Evolutionary conservation across 2,113 vertebrate genomes (phyloP).

Genomic region (Gracilinanus agilis): DNA sequence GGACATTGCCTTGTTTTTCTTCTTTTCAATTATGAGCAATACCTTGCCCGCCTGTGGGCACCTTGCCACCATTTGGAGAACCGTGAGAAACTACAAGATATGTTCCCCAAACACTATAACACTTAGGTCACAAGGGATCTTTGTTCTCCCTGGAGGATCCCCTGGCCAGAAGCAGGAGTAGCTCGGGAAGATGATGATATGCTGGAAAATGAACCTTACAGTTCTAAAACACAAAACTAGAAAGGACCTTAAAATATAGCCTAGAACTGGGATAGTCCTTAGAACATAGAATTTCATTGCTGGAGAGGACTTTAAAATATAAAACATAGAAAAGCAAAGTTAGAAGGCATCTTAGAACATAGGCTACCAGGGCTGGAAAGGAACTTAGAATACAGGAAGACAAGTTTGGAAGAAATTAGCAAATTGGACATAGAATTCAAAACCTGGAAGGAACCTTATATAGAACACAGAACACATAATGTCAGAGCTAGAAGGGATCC

Average conservation of each 20-base stretch:
- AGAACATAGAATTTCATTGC: not conserved
- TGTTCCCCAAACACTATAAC: constrained; percentile 73
- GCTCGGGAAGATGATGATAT: constrained; percentile 42
- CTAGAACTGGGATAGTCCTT: not conserved
- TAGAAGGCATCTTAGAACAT: not conserved
- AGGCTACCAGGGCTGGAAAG: not conserved
- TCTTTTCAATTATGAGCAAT: constrained; percentile 77
- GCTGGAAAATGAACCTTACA: not conserved
- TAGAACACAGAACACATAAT: not conserved
- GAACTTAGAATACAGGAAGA: not conserved
- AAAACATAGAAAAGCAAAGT: not conserved
- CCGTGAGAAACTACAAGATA: constrained; percentile 69
- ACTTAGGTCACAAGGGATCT: constrained; percentile 67
- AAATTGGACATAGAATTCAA: not conserved
- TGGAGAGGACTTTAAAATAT: not conserved
- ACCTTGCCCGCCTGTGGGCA: constrained; percentile 70
- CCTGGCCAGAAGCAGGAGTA: constrained; percentile 45
- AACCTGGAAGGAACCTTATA: not conserved
- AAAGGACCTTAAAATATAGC: not conserved
- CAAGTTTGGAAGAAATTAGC: not conserved
- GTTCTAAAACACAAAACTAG: not conserved
- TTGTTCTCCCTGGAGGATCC: constrained; percentile 49
- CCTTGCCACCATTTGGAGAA: constrained; percentile 76
- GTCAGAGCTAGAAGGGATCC: not conserved
- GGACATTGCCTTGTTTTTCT: constrained; percentile 75